These are phyloP conservation scores for Ectobius pallidus DNA, from an alignment of 2,888 invertebrate species.

Conservation along the genomic window DNA sequence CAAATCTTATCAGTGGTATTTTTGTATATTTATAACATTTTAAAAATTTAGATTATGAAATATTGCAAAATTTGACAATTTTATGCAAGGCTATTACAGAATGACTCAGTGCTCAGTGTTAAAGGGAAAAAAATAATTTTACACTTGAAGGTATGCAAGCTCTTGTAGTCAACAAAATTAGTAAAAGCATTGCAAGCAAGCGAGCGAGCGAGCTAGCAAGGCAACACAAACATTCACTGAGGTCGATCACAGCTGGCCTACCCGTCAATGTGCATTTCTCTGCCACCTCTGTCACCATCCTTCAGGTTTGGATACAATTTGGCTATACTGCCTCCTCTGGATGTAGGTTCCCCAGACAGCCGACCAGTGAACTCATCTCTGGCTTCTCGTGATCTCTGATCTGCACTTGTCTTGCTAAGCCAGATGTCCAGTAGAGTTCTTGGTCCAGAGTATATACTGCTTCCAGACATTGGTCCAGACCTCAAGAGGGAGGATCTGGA, in stretches of 20 bases:
- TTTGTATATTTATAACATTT: too few species aligned
- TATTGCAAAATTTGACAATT: too few species aligned
- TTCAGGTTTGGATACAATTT: slow-evolving; percentile 77
- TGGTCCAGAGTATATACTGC: slow-evolving; percentile 52
- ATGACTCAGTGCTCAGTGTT: too few species aligned
- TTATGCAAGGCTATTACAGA: too few species aligned
- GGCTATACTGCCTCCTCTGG: slow-evolving; percentile 64
- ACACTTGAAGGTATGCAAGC: too few species aligned
- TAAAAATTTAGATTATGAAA: too few species aligned
- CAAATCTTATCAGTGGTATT: too few species aligned
- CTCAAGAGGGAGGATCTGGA: slow-evolving; percentile 29
- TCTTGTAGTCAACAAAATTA: slow-evolving; percentile 2
- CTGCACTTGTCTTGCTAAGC: slow-evolving; percentile 60
- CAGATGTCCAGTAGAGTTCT: slow-evolving; percentile 70
- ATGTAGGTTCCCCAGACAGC: slow-evolving; percentile 49
- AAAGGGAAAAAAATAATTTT: too few species aligned
- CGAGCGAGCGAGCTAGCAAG: too few species aligned
- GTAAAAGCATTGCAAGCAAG: background rate
- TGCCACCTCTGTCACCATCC: slow-evolving; percentile 33
- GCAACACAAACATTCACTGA: background rate
- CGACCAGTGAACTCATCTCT: slow-evolving; percentile 67
- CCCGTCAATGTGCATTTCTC: slow-evolving; percentile 38
- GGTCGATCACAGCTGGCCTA: slow-evolving; percentile 24
- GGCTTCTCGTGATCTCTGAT: slow-evolving; percentile 39
- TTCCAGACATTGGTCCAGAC: slow-evolving; percentile 41